Evolutionary conservation across 2,113 vertebrate species (phyloP), one percentile per base, ranked within the genome.

Genomic region (Electrona antarctica): DNA sequence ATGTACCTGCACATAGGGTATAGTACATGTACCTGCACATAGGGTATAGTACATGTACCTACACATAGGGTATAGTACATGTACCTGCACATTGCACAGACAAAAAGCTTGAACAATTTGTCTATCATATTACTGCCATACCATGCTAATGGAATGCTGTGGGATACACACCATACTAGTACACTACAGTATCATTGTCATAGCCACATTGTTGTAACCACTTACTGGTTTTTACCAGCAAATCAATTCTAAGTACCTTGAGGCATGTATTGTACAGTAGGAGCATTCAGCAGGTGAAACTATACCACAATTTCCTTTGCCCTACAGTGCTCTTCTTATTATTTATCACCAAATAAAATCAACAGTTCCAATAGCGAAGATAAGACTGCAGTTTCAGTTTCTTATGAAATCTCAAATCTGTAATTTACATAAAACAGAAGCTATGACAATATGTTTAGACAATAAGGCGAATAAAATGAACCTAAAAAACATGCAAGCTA

Each of bases 1-100:
- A 57, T 5, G 47, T 56, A n/a, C 51, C 56, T 48, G 71, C 41
- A 54, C 50, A 61, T n/a, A 81, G 48, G 8, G 54, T 28, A 46
- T 7, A 55, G 33, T 11, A 55, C 11, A 55, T 14, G 13, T 13
- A 52, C 51, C 9, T 13, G 48, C 62, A 49, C n/a, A 7, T 7
- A 6, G n/a, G n/a, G n/a, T n/a, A n/a, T n/a, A n/a, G n/a, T n/a
- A 62, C 64, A 57, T 5, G 47, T 56, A n/a, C 51, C 56, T 7
- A 45, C 2, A 54, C 50, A 61, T n/a, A 81, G 48, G 8, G 54
- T 28, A 46, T 7, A 55, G 33, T 11, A 55, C 11, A 55, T 14
- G n/a, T 13, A 55, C 6, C 52, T 12, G 12, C 7, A 6, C 12
- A 13, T 21, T 41, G 33, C 33, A 54, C n/a, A 54, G 52, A n/a